A percentile compares a stretch with the other conserved stretches of the same genome.
Conservation (phyloP, 2,888 invertebrate genomes). For the Nemoura dubitans region DNA sequence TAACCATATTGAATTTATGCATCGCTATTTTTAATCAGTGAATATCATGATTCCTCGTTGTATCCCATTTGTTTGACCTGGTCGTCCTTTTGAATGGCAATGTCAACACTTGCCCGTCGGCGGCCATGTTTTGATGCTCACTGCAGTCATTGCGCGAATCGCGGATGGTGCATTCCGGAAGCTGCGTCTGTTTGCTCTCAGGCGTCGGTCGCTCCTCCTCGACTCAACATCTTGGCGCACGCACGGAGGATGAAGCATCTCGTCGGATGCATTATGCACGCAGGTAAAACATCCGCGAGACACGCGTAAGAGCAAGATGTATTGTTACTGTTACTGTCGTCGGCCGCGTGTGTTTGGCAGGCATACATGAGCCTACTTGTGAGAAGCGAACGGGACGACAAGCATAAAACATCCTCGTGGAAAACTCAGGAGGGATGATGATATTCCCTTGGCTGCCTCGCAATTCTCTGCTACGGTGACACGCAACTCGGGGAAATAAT, state of each 20-base stretch:
- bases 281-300: conserved; percentile 23
- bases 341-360: too few species aligned
- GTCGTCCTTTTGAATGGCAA: too few species aligned
- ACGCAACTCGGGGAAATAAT: neutral
- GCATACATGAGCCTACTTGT: neutral
- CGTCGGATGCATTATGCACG: neutral
- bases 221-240: neutral
- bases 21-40: neutral
- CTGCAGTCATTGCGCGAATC: neutral
- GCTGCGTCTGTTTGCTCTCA: neutral
- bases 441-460: neutral
- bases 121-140: neutral
- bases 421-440: neutral
- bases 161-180: neutral
- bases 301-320: neutral
- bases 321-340: neutral
- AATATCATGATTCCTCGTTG: neutral
- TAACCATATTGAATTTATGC: neutral
- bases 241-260: neutral
- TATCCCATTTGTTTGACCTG: neutral
- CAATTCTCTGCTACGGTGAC: neutral
- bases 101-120: neutral
- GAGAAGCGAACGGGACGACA: neutral
- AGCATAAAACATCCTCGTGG: neutral
- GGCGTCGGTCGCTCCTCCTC: neutral